phyloP scores from a whole-genome alignment of 2,888 invertebrate species.

The Cryptosula pallasiana region DNA sequence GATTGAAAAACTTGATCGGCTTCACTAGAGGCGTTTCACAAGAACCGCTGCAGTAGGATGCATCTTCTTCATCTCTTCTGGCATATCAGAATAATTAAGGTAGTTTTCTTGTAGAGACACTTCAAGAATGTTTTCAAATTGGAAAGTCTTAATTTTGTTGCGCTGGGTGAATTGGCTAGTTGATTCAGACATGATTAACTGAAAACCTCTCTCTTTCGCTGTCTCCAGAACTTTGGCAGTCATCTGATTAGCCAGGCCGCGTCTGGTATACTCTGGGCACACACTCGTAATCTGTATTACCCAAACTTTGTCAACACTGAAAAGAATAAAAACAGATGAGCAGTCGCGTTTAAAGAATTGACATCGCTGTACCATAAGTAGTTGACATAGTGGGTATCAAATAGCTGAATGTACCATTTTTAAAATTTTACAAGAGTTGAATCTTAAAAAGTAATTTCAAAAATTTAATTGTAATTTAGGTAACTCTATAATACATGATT shows the following conservation, averaged over 20 bases:
- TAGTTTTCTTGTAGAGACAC: neutral
- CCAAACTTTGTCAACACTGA: slow-evolving; percentile 1
- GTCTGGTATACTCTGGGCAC: neutral
- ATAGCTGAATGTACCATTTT: too few species aligned
- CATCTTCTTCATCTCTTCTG: neutral
- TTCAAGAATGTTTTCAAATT: slow-evolving; percentile 1
- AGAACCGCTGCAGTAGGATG: neutral
- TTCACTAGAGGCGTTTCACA: neutral
- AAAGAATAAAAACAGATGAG: neutral
- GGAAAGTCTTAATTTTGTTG: neutral
- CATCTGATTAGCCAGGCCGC: neutral
- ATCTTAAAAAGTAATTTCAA: too few species aligned
- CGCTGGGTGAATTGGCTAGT: neutral
- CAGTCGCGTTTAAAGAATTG: too few species aligned
- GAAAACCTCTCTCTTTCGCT: neutral
- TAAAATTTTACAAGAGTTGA: too few species aligned
- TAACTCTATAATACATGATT: too few species aligned
- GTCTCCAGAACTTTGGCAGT: neutral
- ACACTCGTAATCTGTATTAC: neutral
- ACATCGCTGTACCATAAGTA: too few species aligned
- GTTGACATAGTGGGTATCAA: too few species aligned
- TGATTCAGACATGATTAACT: neutral
- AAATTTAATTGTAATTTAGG: too few species aligned
- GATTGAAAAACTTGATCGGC: too few species aligned
- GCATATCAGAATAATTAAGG: neutral